Evolutionary conservation across 1,140 invertebrate genomes (phyloP), one percentile per base, ranked within the genome.

Genomic region (Melitaea cinxia): DNA sequence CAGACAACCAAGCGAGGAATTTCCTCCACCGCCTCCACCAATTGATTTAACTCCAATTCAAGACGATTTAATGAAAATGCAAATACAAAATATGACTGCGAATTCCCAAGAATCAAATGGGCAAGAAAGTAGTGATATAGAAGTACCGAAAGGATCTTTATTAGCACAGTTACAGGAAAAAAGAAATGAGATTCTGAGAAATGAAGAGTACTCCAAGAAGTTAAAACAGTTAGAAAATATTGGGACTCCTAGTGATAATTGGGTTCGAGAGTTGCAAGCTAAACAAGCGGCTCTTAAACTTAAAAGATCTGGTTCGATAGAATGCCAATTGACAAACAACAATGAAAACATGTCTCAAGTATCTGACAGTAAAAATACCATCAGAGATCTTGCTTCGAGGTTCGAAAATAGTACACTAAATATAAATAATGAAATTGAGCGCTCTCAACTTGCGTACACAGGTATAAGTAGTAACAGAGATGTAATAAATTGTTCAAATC

Each of bases 1-100:
- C 0, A 92, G 96, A 59, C 96, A 97, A 85, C 93, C 95, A 0
- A 97, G 96, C 87, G 96, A 97, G 88, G 96, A 97, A 71, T 97
- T 97, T 73, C 96, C 96, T 30, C 96, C 96, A 15, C 96, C 96
- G 26, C 96, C 96, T 1, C 94, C 96, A 0, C 94, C 95, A 1
- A 91, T 96, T 42, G 95, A 96, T 63, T 87, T 95, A 72, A 93
- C 92, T 37, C 87, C 91, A 0, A 78, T 94, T 5, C 92, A 92
- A 73, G 92, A 93, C 60, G 85, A 94, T 73, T 80, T 93, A 4
- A 88, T 84, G 60, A 89, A 92, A 67, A 82, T 92, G 54, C 78
- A 91, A 65, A 82, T 72, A 64, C 57, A 66, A 33, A 58, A 56
- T 47, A 61, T 69, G n/a, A 59, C 60, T n/a, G 28, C 56, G 14